Evolutionary conservation across 2,797 vertebrate species (phyloP).

Genomic region (Melanotaenia nigrans): DNA sequence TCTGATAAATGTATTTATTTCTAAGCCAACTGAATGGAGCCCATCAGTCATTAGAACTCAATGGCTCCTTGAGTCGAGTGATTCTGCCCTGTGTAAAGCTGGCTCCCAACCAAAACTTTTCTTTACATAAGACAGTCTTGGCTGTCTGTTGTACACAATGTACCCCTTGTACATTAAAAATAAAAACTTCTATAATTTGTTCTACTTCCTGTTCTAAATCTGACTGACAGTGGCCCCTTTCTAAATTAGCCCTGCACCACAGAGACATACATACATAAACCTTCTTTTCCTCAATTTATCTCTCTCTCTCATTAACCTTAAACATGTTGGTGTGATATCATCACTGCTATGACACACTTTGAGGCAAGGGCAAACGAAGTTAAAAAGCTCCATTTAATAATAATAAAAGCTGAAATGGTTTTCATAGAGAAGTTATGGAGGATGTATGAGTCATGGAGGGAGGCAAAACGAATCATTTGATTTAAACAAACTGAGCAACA

Average conservation of each 20-base stretch:
- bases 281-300: constrained; percentile 48
- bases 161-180: neutral
- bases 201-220: constrained; percentile 76
- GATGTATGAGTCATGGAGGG: neutral
- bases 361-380: neutral
- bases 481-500: neutral
- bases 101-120: constrained; percentile 1
- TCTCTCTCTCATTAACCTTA: constrained; percentile 68
- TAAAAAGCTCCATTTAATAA: neutral
- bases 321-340: constrained; percentile 36
- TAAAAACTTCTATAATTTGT: constrained; percentile 45
- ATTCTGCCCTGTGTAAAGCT: neutral
- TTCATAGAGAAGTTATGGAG: neutral
- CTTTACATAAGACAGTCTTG: constrained; percentile 1
- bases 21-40: neutral
- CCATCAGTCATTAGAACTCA: neutral
- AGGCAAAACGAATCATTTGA: neutral
- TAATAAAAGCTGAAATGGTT: neutral
- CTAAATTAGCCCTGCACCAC: constrained; percentile 71
- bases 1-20: neutral
- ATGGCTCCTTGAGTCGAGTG: neutral
- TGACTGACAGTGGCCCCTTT: constrained; percentile 70
- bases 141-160: constrained; percentile 8
- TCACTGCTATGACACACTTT: constrained; percentile 33
- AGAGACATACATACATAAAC: constrained; percentile 39